Conservation (phyloP, 2,888 invertebrate species). For the Tupiocoris notatus region DNA sequence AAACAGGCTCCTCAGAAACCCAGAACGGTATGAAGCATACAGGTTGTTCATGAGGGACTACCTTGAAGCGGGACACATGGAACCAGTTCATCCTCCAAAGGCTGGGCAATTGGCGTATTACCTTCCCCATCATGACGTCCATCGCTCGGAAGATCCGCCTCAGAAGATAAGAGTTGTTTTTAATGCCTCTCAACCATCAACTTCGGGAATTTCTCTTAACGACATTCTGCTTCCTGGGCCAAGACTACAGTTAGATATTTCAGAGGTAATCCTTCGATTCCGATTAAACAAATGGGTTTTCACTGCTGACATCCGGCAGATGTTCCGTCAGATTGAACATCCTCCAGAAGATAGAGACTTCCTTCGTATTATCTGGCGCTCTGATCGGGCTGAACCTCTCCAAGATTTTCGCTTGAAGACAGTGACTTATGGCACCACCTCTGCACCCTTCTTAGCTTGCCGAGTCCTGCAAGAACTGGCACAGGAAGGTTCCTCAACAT, state of each 20-base stretch:
- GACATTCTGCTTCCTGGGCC: constrained; percentile 22
- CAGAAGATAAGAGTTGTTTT: constrained; percentile 25
- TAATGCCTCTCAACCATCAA: constrained; percentile 7
- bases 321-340: constrained; percentile 9
- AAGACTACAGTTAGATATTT: constrained; percentile 10
- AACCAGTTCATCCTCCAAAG: background rate
- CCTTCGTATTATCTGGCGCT: constrained; percentile 11
- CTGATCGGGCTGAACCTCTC: background rate
- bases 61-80: background rate
- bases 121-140: constrained; percentile 21
- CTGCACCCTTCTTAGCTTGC: constrained; percentile 18
- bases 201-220: constrained; percentile 29
- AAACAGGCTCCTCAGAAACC: background rate
- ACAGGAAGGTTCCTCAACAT: background rate
- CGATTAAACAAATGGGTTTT: background rate
- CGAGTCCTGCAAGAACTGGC: background rate
- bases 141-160: background rate
- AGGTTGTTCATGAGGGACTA: constrained; percentile 1
- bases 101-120: background rate
- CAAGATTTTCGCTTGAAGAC: background rate
- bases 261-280: background rate
- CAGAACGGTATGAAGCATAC: background rate
- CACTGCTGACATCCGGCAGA: constrained; percentile 11
- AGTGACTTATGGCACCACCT: constrained; percentile 14
- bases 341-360: background rate